phyloP scores from a whole-genome alignment of 2,113 vertebrate species.

The Xerus inauris region DNA sequence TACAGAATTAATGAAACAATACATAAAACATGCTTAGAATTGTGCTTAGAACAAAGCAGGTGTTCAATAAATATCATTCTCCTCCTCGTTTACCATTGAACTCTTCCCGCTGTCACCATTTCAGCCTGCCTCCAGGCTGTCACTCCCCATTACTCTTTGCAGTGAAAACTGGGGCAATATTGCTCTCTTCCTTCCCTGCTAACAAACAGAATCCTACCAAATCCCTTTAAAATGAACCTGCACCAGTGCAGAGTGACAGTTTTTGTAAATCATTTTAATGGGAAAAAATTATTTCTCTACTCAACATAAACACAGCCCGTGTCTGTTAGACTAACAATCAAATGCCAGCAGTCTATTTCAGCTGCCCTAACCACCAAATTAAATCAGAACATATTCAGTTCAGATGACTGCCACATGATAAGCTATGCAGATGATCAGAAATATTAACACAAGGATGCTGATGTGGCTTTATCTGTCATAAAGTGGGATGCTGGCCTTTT shows the following conservation, averaged over 20 bases:
- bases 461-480: neutral
- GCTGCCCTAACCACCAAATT: constrained; percentile 4
- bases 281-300: constrained; percentile 70
- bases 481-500: neutral
- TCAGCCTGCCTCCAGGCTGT: constrained; percentile 62
- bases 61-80: constrained; percentile 61
- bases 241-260: constrained; percentile 73
- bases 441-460: neutral
- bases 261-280: constrained; percentile 81
- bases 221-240: constrained; percentile 74
- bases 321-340: constrained; percentile 45
- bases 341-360: neutral
- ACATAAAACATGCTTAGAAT: constrained; percentile 35
- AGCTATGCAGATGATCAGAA: constrained; percentile 20
- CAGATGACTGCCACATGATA: constrained; percentile 13
- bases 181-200: constrained; percentile 58
- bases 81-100: constrained; percentile 27
- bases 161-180: constrained; percentile 69
- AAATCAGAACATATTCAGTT: neutral
- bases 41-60: constrained; percentile 51
- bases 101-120: constrained; percentile 44
- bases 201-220: constrained; percentile 73
- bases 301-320: constrained; percentile 56
- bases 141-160: constrained; percentile 58
- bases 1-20: constrained; percentile 40